phyloP scores from a whole-genome alignment of 2,888 invertebrate species.

The Tiliacea aurago region DNA sequence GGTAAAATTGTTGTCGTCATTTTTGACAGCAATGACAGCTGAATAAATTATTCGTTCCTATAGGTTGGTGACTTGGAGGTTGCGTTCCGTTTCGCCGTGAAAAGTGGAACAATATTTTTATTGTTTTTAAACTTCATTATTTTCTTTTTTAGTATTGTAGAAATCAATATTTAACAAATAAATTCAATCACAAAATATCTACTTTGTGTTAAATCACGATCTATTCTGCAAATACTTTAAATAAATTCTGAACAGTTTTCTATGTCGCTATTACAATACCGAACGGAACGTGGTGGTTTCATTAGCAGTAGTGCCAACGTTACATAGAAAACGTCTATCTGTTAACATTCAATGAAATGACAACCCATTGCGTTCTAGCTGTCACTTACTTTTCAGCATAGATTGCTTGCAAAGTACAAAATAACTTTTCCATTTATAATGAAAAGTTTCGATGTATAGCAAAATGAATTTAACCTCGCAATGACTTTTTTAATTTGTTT shows the following conservation, averaged over 20 bases:
- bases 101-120: background rate
- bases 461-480: slow-evolving; percentile 10
- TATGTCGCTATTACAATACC: background rate
- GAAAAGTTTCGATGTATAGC: slow-evolving; percentile 22
- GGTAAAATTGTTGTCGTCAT: slow-evolving; percentile 68
- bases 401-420: slow-evolving; percentile 12
- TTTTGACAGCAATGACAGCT: slow-evolving; percentile 71
- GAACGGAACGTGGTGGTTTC: slow-evolving; percentile 51
- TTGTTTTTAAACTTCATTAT: background rate
- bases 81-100: slow-evolving; percentile 60
- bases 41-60: slow-evolving; percentile 45
- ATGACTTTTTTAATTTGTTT: slow-evolving; percentile 30
- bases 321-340: slow-evolving; percentile 13
- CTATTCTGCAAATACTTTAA: background rate
- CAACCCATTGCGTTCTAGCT: slow-evolving; percentile 9
- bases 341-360: slow-evolving; percentile 40
- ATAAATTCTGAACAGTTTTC: background rate
- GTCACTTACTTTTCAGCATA: slow-evolving; percentile 25
- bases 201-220: no score
- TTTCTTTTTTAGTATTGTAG: background rate
- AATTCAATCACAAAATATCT: rapidly evolving
- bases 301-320: slow-evolving; percentile 65
- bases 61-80: slow-evolving; percentile 56
- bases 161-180: background rate
- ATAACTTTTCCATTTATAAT: background rate